Conservation (phyloP, 2,113 vertebrate species). For the Thunnus thynnus region DNA sequence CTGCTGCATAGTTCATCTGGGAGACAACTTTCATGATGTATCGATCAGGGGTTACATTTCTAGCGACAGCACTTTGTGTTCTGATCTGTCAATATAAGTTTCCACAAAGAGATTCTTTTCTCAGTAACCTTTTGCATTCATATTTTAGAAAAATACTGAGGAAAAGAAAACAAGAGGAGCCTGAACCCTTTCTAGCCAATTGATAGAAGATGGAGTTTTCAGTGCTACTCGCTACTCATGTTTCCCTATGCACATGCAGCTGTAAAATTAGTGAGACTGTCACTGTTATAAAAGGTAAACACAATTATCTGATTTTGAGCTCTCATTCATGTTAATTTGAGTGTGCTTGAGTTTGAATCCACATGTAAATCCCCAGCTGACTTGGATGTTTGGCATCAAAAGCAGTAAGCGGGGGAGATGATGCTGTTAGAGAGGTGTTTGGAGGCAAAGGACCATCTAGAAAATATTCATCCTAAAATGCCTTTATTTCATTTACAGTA, state of each 20-base stretch:
- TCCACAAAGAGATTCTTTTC: neutral
- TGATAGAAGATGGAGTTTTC: too few species aligned
- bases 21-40: neutral
- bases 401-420: neutral
- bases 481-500: too few species aligned
- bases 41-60: neutral
- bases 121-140: conserved; percentile 8
- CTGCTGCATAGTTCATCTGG: conserved; percentile 2
- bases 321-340: neutral
- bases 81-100: neutral
- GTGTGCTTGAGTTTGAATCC: neutral
- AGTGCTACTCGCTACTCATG: too few species aligned
- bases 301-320: too few species aligned
- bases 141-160: neutral
- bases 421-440: too few species aligned
- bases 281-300: neutral
- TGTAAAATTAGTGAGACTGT: neutral
- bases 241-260: too few species aligned
- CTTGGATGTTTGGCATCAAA: neutral
- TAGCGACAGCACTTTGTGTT: neutral
- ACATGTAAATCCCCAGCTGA: neutral
- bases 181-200: too few species aligned
- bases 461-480: too few species aligned
- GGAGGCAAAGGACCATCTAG: too few species aligned
- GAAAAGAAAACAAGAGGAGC: neutral